Percentiles rank a stretch among this genome's conserved stretches.
These are phyloP conservation scores for Prionchulus punctatus DNA, from an alignment of 2,888 invertebrate species.

Conservation along the genomic window DNA sequence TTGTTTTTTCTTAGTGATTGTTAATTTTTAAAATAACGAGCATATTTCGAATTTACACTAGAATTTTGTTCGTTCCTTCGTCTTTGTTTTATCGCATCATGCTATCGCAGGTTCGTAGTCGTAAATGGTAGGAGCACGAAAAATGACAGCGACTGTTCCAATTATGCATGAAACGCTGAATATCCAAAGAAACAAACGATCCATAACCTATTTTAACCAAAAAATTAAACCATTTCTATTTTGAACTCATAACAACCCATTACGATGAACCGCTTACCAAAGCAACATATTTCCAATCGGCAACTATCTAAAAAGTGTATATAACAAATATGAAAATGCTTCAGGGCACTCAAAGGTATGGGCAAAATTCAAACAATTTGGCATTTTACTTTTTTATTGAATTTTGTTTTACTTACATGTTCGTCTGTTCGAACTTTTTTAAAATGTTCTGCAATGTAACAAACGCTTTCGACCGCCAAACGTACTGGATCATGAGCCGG, in stretches of 20 bases:
- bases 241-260: too few relatives aligned
- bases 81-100: too few relatives aligned
- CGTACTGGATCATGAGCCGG: slow-evolving; percentile 24
- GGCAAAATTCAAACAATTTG: neutral
- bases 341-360: too few relatives aligned
- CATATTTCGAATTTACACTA: too few relatives aligned
- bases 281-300: slow-evolving; percentile 91
- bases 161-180: slow-evolving; percentile 77
- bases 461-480: slow-evolving; percentile 28
- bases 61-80: too few relatives aligned
- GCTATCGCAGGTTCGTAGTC: slow-evolving; percentile 16
- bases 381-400: neutral
- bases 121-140: slow-evolving; percentile 33
- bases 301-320: slow-evolving; percentile 39
- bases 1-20: too few relatives aligned
- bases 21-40: too few relatives aligned
- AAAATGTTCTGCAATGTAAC: slow-evolving; percentile 31
- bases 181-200: slow-evolving; percentile 77
- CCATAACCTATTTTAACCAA: slow-evolving; percentile 46
- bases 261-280: too few relatives aligned
- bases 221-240: too few relatives aligned
- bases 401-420: slow-evolving; percentile 17
- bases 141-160: slow-evolving; percentile 45
- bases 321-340: too few relatives aligned
- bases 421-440: slow-evolving; percentile 29